Evolutionary conservation across 2,113 vertebrate genomes (phyloP).

Genomic region (Notothenia rossii): DNA sequence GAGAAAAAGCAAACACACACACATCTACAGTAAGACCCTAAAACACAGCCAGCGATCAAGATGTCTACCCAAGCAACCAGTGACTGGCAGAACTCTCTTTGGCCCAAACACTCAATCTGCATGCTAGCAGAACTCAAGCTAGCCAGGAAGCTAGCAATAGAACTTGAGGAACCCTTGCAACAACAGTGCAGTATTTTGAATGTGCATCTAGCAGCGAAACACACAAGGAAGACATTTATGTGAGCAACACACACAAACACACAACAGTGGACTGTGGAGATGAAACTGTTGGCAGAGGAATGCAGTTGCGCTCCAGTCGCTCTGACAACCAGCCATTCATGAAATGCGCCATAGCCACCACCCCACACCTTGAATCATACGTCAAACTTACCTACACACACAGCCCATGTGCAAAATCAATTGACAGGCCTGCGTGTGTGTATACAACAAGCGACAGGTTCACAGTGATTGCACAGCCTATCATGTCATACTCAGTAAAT

Average conservation of each 20-base stretch:
- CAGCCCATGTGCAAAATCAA: slow-evolving; percentile 16
- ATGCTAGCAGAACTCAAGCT: slow-evolving; percentile 37
- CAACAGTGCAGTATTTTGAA: slow-evolving; percentile 22
- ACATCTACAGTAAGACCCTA: neutral
- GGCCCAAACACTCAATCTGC: slow-evolving; percentile 20
- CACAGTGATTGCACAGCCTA: neutral
- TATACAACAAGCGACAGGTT: slow-evolving; percentile 9
- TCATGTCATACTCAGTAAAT: slow-evolving; percentile 19
- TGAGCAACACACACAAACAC: neutral
- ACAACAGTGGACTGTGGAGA: slow-evolving; percentile 14
- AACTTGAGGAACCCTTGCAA: slow-evolving; percentile 40
- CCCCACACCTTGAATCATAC: slow-evolving; percentile 67
- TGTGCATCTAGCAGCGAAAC: neutral
- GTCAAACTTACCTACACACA: slow-evolving; percentile 43
- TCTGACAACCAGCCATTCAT: slow-evolving; percentile 60
- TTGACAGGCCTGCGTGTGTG: slow-evolving; percentile 2
- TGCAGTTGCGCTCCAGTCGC: slow-evolving; percentile 46
- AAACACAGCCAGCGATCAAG: slow-evolving; percentile 23
- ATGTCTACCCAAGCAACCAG: slow-evolving; percentile 24
- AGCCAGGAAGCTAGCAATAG: slow-evolving; percentile 22
- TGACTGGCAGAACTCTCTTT: slow-evolving; percentile 39
- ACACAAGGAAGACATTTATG: slow-evolving; percentile 10
- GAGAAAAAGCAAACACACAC: slow-evolving; percentile 35
- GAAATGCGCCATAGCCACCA: slow-evolving; percentile 78
- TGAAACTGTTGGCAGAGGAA: slow-evolving; percentile 62